Evolutionary conservation across 2,888 invertebrate genomes (phyloP), one percentile per base, ranked within the genome.

Genomic region (Hartigia nigra): DNA sequence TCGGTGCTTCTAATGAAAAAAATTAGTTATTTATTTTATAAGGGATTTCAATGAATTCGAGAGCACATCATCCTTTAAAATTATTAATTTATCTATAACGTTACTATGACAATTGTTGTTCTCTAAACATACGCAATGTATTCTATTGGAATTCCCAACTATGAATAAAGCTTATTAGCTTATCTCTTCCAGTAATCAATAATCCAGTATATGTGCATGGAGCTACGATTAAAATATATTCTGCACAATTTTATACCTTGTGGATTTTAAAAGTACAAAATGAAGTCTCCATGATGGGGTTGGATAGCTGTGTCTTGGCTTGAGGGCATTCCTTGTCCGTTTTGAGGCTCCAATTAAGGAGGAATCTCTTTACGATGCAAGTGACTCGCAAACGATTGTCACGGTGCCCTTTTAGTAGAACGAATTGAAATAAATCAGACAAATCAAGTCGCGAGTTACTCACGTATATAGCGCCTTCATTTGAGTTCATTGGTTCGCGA

Each of bases 391-490:
- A 72, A 31, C 72, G 35, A 35, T 72, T 72, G 72, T 34, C 31
- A 14, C 31, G 31, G 72, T 72, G 72, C 72, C 31, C n/a, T 72
- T 34, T 72, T 31, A 72, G 31, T 72, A 12, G 31, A 31, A 72
- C 72, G 31, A 72, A 72, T 72, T 72, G 72, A 72, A 72, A 31
- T 72, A 72, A 72, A 72, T 72, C 72, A 72, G 72, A 32, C 72
- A 35, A 72, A 72, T 72, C 72, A 35, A 72, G 31, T 72, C 72
- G 72, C 72, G 72, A 72, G 35, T 72, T 31, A 72, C 72, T 72
- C 72, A 72, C 72, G 72, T 31, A 32, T 34, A 55, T 55, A 55
- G 9, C 34, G 72, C 31, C 31, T 72, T 72, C 72, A 3, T 72
- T 34, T 32, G 12, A 31, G 72, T 72, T 72, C 34, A 72, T 72